phyloP scores from a whole-genome alignment of 2,113 vertebrate genomes.

The Trachemys scripta region DNA sequence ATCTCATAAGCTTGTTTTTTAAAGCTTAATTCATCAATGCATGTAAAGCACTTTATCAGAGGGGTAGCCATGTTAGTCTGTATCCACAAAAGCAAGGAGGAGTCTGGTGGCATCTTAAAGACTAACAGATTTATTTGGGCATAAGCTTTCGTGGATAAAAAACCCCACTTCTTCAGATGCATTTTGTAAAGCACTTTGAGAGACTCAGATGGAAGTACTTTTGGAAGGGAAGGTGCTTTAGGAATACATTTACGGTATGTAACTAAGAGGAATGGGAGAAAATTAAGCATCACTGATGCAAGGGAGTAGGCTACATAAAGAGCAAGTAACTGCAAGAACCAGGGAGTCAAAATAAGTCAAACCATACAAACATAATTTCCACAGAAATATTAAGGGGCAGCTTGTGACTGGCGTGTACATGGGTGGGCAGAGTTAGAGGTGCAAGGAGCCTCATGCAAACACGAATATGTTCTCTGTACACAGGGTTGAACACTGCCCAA shows the following conservation, averaged over 20 bases:
- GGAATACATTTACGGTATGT: neutral
- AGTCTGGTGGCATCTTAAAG: too few relatives aligned
- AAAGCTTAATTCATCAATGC: neutral
- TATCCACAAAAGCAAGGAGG: too few relatives aligned
- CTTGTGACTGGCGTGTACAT: neutral
- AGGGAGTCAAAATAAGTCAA: too few relatives aligned
- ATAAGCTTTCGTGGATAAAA: too few relatives aligned
- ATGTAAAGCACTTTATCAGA: too few relatives aligned
- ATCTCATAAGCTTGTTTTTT: neutral
- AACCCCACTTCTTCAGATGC: too few relatives aligned
- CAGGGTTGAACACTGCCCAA: accelerated
- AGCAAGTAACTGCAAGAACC: neutral
- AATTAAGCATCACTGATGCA: neutral
- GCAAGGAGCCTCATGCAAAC: neutral
- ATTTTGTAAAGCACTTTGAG: neutral
- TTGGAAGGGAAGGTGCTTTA: neutral
- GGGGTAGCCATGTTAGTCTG: too few relatives aligned
- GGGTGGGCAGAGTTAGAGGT: neutral
- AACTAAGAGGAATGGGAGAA: neutral
- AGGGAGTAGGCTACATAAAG: neutral
- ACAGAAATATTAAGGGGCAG: neutral
- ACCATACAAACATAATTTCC: neutral
- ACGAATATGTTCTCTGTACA: accelerated
- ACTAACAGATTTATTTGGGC: too few relatives aligned
- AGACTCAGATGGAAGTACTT: neutral